Evolutionary conservation across 2,888 invertebrate species (phyloP).

Genomic region (Morinoia aosen): DNA sequence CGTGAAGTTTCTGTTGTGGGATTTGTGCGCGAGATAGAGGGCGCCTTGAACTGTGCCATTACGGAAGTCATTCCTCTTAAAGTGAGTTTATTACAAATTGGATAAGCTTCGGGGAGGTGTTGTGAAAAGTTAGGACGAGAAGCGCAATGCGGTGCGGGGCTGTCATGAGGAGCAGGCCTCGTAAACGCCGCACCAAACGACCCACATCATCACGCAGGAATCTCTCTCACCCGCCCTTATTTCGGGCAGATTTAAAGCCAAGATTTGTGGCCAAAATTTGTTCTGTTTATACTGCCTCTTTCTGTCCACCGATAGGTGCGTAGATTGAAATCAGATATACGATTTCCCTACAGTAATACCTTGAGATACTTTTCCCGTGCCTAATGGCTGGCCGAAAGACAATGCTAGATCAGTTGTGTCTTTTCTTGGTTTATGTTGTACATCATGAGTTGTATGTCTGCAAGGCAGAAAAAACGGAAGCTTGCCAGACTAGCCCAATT

Average conservation of each 20-base stretch:
- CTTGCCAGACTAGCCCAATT: not conserved
- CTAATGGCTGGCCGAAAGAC: too few species aligned
- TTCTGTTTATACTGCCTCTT: not conserved
- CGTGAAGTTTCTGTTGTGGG: not conserved
- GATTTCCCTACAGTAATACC: not conserved
- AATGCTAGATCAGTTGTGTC: too few species aligned
- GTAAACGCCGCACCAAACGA: constrained; percentile 36
- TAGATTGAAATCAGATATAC: not conserved
- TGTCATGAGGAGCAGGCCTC: constrained; percentile 27
- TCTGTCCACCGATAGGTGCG: not conserved
- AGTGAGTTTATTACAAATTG: constrained; percentile 47
- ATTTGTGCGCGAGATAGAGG: not conserved
- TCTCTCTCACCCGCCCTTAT: not conserved
- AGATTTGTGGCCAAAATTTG: not conserved
- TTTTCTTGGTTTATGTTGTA: too few species aligned
- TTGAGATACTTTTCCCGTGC: not conserved
- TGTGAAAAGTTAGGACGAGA: constrained; percentile 21
- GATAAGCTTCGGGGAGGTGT: constrained; percentile 27
- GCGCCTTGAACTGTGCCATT: not conserved
- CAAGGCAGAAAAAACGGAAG: too few species aligned
- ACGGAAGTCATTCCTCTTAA: constrained; percentile 30
- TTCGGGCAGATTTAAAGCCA: not conserved
- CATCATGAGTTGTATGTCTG: too few species aligned
- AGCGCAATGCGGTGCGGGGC: not conserved
- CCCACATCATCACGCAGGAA: constrained; percentile 31